Percentiles rank a stretch among this genome's conserved stretches.
Conservation (phyloP, 1,140 invertebrate species). For the Aphis gossypii region DNA sequence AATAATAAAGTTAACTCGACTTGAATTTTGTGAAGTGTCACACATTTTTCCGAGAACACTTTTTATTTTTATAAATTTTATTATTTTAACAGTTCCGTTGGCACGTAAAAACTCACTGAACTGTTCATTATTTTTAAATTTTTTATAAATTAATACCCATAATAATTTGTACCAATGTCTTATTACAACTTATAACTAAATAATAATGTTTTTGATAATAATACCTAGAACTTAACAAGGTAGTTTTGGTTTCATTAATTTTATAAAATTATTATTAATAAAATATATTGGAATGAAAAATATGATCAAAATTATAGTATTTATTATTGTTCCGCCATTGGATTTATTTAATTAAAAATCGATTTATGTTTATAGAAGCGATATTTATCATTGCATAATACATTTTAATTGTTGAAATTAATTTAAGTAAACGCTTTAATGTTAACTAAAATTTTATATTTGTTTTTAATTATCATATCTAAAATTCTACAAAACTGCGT, state of each 20-base stretch:
- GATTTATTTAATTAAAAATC: neutral
- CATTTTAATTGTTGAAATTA: neutral
- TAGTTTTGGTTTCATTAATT: neutral
- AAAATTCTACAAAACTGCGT: no score
- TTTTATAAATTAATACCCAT: neutral
- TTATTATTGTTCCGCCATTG: no score
- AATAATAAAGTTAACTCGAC: neutral
- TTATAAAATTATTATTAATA: neutral
- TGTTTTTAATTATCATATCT: no score
- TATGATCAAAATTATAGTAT: neutral
- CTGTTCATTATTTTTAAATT: no score
- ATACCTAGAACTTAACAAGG: neutral
- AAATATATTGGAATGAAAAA: neutral
- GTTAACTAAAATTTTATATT: neutral
- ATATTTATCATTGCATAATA: neutral
- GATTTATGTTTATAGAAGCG: no score
- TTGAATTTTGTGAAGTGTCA: neutral
- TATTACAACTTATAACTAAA: neutral
- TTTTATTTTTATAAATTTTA: neutral
- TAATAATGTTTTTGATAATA: no score
- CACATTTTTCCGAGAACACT: neutral
- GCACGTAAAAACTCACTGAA: neutral
- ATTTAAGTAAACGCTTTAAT: neutral
- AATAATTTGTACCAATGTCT: neutral
- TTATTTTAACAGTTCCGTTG: neutral